A percentile compares a stretch with the other conserved stretches of the same genome.
Conservation (phyloP, 1,140 invertebrate genomes). For the Augochlora pura region DNA sequence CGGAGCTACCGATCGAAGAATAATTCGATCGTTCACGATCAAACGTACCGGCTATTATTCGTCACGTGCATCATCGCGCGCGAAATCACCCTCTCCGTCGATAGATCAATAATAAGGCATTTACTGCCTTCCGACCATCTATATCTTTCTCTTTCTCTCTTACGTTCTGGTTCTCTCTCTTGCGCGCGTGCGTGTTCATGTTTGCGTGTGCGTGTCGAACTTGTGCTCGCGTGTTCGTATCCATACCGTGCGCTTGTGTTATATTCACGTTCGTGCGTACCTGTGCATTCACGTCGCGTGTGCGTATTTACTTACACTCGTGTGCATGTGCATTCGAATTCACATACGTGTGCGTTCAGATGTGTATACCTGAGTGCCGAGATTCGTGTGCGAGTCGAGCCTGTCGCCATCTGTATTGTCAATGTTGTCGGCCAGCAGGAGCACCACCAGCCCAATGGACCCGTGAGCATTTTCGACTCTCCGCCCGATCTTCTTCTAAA, state of each 20-base stretch:
- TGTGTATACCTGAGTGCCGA: constrained; percentile 46
- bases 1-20: constrained; percentile 45
- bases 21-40: constrained; percentile 46
- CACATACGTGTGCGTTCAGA: constrained; percentile 23
- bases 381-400: constrained; percentile 56
- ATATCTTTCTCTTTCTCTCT: constrained; percentile 42
- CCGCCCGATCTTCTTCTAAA: constrained; percentile 45
- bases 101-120: constrained; percentile 81
- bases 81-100: constrained; percentile 74
- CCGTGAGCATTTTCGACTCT: constrained; percentile 76
- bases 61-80: constrained; percentile 70
- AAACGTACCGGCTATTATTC: constrained; percentile 46
- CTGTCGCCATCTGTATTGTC: constrained; percentile 85
- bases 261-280: constrained; percentile 16
- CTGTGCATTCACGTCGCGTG: constrained; percentile 33
- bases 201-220: constrained; percentile 62
- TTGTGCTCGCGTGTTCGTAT: constrained; percentile 52
- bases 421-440: constrained; percentile 83
- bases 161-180: constrained; percentile 39
- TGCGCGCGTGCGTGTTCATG: constrained; percentile 55
- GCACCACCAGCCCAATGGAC: constrained; percentile 77
- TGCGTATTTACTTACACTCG: constrained; percentile 37
- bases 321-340: constrained; percentile 39
- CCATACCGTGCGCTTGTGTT: constrained; percentile 32
- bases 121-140: constrained; percentile 67